Evolutionary conservation across 2,888 invertebrate species (phyloP), one percentile per base, ranked within the genome.

Genomic region (Molorchus minor): DNA sequence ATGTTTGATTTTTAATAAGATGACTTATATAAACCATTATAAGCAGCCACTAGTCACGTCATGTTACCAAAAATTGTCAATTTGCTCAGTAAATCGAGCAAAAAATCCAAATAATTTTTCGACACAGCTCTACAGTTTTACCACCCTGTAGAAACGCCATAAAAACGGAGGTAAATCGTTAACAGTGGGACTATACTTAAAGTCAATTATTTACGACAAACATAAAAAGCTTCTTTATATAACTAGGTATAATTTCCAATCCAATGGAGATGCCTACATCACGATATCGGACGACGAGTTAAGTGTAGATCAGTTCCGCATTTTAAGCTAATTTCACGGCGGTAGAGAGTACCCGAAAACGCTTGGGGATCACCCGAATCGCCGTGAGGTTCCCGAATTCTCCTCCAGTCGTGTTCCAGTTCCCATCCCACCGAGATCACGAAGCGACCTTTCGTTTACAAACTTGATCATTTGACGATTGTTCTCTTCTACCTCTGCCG

Each of bases 361-460:
- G 60, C 75, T 63, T 62, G 63, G 71, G 75, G 62, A 64, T 62
- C 63, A 71, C 77, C 75, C 76, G 76, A 75, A 70, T 64, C 60
- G 72, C 76, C 74, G 63, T 58, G 59, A 69, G 71, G 60, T 63
- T 59, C 70, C 74, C 71, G 65, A 70, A 69, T 67, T 59, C 56
- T 60, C 71, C 69, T 52, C 64, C 70, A 69, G 74, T 73, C 61
- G 65, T 77, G 79, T 78, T 79, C 79, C 75, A 79, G 73, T 79
- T 79, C 79, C 79, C 79, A 79, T 73, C 72, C 70, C 70, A 72
- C 71, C 65, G 66, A 51, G 71, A 69, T 76, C 77, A 76, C 76
- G 75, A 75, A 60, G 62, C 73, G 75, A 75, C 73, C 74, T 75
- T 73, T 71, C 68, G 65, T 68, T 70, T 64, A 63, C 59, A 46